Conservation (phyloP, 35 echinoderm and acorn worm genomes). For the Stichopus chloronotus region DNA sequence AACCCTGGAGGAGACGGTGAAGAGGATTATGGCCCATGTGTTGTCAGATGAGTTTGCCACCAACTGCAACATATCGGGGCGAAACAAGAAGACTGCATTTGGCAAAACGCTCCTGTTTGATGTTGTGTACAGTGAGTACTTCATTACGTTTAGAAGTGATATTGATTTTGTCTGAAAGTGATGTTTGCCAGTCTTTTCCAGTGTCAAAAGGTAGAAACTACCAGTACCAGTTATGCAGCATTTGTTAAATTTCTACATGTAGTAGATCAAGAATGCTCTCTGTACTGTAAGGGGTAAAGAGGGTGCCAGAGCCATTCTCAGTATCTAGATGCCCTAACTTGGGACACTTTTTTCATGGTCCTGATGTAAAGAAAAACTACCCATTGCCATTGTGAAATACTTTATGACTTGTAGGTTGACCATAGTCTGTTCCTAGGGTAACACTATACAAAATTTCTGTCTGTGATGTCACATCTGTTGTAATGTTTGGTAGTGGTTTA, state of each 20-base stretch:
- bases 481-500: not conserved
- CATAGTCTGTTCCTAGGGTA: not conserved
- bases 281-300: not conserved
- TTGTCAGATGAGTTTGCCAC: not conserved
- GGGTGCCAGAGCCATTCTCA: not conserved
- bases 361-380: slow-evolving; percentile 9
- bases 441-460: not conserved
- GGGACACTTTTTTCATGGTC: not conserved
- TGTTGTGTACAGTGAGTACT: slow-evolving; percentile 18
- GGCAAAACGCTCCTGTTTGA: slow-evolving; percentile 11
- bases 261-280: slow-evolving; percentile 12
- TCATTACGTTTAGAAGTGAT: not conserved
- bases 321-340: slow-evolving; percentile 5
- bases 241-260: not conserved
- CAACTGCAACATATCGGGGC: not conserved
- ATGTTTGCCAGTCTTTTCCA: not conserved
- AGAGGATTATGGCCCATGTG: not conserved
- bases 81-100: not conserved
- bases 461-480: slow-evolving; percentile 21
- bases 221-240: not conserved
- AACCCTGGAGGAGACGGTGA: not conserved
- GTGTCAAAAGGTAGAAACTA: slow-evolving; percentile 17
- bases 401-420: slow-evolving; percentile 3
- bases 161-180: not conserved
- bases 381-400: not conserved